Percentiles rank a stretch among this genome's conserved stretches.
Evolutionary conservation across 2,113 vertebrate genomes (phyloP).

Genomic region (Tor tambroides): DNA sequence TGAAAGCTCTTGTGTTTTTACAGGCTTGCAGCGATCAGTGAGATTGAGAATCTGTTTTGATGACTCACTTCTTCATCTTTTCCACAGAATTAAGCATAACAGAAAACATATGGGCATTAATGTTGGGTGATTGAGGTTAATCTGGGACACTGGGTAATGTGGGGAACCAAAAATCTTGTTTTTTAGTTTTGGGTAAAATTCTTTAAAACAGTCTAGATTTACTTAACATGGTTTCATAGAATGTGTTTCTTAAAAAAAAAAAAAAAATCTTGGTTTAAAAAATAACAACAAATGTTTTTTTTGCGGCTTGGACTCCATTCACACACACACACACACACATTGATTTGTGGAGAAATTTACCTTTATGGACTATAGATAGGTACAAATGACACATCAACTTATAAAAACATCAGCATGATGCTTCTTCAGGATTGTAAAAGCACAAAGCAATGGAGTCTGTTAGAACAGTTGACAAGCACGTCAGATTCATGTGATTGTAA

Average conservation of each 20-base stretch:
- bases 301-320: too few relatives aligned
- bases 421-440: not conserved
- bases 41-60: not conserved
- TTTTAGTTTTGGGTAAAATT: too few relatives aligned
- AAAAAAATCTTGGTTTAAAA: too few relatives aligned
- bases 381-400: not conserved
- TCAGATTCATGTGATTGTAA: slow-evolving; percentile 79
- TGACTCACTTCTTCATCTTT: not conserved
- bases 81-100: not conserved
- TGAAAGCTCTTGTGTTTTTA: slow-evolving; percentile 16
- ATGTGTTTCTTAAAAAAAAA: not conserved
- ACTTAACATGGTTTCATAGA: not conserved
- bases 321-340: too few relatives aligned
- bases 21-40: not conserved
- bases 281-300: too few relatives aligned
- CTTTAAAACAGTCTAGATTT: not conserved
- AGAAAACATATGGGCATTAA: slow-evolving; percentile 15
- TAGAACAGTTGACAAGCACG: slow-evolving; percentile 16
- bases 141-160: not conserved
- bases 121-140: not conserved
- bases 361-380: not conserved
- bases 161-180: not conserved
- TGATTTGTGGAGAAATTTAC: slow-evolving; percentile 15
- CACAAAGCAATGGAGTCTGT: not conserved
- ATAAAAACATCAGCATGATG: slow-evolving; percentile 18